Evolutionary conservation across 1,140 invertebrate species (phyloP), one percentile per base, ranked within the genome.

Genomic region (Cotesia glomerata): DNA sequence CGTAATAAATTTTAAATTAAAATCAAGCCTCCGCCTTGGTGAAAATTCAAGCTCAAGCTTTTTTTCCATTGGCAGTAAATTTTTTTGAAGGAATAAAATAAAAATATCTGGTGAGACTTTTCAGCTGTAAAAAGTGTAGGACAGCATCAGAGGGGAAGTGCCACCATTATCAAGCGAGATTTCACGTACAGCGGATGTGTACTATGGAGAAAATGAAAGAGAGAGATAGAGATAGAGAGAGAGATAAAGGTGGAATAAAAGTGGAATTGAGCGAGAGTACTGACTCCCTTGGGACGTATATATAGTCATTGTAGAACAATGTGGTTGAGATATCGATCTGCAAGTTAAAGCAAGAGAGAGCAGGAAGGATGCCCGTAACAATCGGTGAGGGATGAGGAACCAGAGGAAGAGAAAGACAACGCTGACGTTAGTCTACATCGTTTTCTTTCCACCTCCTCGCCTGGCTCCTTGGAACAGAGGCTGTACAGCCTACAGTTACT

Each of bases 351-450:
- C 39, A 67, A 18, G 45, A 26, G 65, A 39, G 52, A 26, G 34
- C 36, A 58, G 16, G 16, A 34, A 39, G 54, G 36, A 62, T 18
- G 51, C 49, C 13, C 32, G 81, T 79, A 75, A 77, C 76, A 79
- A 74, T 68, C 14, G 54, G 2, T 18, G 16, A 13, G 52, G 35
- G 64, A 13, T 7, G 14, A 18, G 4, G 45, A 45, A 45, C 36
- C 32, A 65, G 36, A 49, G 65, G 52, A 26, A 67, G 52, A 18
- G 52, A 32, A 14, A 13, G 36, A 64, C 62, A 64, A 49, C 45
- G 65, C 65, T 67, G 65, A 67, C 32, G 65, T 39, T 52, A 26
- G 65, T 67, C 65, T 49, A 54, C 65, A 32, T 67, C 18, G 52
- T 67, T 67, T 67, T 67, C 65, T 35, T 26, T 35, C 14, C 16